phyloP scores from a whole-genome alignment of 92 coral and sea anemone genomes.

The Parazoanthus atlanticus region DNA sequence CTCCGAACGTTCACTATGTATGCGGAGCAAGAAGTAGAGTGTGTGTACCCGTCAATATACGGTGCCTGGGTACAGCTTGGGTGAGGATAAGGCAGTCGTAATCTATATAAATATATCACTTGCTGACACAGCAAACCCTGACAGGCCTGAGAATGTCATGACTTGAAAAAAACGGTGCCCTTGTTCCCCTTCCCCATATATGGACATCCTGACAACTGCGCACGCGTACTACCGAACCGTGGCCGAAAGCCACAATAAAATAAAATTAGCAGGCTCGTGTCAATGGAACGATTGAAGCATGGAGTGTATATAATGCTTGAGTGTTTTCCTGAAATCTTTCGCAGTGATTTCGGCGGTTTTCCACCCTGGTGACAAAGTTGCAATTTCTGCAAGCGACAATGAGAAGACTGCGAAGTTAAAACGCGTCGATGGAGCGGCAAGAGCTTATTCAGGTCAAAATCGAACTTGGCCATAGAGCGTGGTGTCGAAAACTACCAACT shows the following conservation, averaged over 20 bases:
- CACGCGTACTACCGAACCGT: slow-evolving; percentile 16
- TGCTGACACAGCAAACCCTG: background rate
- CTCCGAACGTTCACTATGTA: too few species aligned
- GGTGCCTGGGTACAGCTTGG: background rate
- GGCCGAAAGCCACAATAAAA: slow-evolving; percentile 24
- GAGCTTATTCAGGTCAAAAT: slow-evolving; percentile 83
- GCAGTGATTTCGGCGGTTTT: slow-evolving; percentile 17
- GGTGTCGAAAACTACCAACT: slow-evolving; percentile 80
- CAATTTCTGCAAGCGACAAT: background rate
- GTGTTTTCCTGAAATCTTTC: slow-evolving; percentile 25
- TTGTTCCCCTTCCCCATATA: slow-evolving; percentile 19
- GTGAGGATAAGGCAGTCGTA: background rate
- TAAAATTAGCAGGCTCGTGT: slow-evolving; percentile 34
- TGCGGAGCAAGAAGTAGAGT: too few species aligned
- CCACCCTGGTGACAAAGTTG: slow-evolving; percentile 21
- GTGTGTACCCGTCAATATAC: too few species aligned
- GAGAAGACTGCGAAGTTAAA: slow-evolving; percentile 8
- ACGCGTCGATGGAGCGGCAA: slow-evolving; percentile 22
- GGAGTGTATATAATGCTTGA: slow-evolving; percentile 3
- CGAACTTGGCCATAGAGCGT: slow-evolving; percentile 97
- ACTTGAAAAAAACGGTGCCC: background rate
- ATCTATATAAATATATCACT: background rate
- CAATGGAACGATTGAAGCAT: slow-evolving; percentile 46
- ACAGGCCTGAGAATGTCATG: background rate
- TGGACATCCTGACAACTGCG: slow-evolving; percentile 28